Base-by-base conservation (phyloP, 2,888 invertebrate species). In the Ophioninae sp. region DNA sequence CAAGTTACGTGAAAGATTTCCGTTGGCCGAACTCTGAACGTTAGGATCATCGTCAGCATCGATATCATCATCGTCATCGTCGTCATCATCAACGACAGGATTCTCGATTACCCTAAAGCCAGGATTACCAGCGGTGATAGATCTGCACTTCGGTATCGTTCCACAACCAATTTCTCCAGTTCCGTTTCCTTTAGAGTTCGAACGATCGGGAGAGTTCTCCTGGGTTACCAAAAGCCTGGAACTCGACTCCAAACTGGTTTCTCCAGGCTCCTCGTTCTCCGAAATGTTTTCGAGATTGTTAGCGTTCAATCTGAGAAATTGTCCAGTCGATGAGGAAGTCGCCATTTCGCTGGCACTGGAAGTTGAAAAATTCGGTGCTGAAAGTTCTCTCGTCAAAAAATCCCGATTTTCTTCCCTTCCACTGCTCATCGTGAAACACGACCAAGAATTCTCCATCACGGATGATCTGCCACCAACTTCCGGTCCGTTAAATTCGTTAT, bases 231-330 rank as follows among this genome's bases (percentile, higher is more conserved):
- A 30, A 30, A 30, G 30, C 17, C 8, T 50, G 6, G 76, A 39
- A 20, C 64, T 70, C 7, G 23, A 61, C 76, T 85, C 79, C 73
- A 70, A 50, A 57, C 64, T 83, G 17, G 65, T 3, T 1, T 84
- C 82, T 10, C 82, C 76, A 0, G 86, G 74, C 8, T 91, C 91
- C n/a, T 91, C 91, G 77, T 87, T 89, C 64, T 92, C 92, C 70
- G 92, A 74, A 57, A 92, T 92, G 67, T 92, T 92, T 79, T 91
- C 90, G 81, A 92, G 80, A 72, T 92, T 92, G 7, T 88, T 89
- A 0, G 90, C 91, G 57, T 90, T 91, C 0, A 86, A 20, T 7
- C 87, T 80, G 0, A 89, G 83, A 72, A 88, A 89, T 65, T 86
- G 85, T 20, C 87, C 77, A 0, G 82, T 72, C 3, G 86, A 80